Conservation (phyloP, 2,888 invertebrate species). For the Drosophila anomalata region DNA sequence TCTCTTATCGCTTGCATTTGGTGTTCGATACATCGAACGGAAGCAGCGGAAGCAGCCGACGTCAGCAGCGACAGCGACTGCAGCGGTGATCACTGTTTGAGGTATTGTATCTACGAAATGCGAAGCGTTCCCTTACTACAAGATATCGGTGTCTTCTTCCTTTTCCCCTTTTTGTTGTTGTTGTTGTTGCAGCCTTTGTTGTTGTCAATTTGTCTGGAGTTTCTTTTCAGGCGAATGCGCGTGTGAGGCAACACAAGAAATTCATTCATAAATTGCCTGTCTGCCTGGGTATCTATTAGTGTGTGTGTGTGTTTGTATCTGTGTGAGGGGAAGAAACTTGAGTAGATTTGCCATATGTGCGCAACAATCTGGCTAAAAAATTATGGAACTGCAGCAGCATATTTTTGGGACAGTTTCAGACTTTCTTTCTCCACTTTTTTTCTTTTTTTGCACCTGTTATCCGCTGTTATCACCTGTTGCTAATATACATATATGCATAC, state of each 20-base stretch:
- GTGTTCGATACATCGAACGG: constrained; percentile 67
- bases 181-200: constrained; percentile 37
- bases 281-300: constrained; percentile 18
- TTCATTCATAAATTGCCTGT: constrained; percentile 80
- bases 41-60: constrained; percentile 75
- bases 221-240: constrained; percentile 62
- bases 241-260: constrained; percentile 82
- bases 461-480: constrained; percentile 71
- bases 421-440: constrained; percentile 19
- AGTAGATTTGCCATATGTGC: constrained; percentile 71
- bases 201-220: constrained; percentile 55
- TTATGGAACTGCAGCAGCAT: constrained; percentile 9
- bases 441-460: constrained; percentile 67
- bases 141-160: constrained; percentile 39
- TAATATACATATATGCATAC: neutral
- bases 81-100: constrained; percentile 53
- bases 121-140: constrained; percentile 38
- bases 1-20: constrained; percentile 39
- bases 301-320: constrained; percentile 24
- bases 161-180: constrained; percentile 44
- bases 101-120: constrained; percentile 64
- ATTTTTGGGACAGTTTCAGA: neutral
- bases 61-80: constrained; percentile 53
- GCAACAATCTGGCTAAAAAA: constrained; percentile 39
- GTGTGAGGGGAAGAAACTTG: constrained; percentile 52